Base-by-base conservation (phyloP, 2,113 vertebrate genomes). In the Mustela lutreola region DNA sequence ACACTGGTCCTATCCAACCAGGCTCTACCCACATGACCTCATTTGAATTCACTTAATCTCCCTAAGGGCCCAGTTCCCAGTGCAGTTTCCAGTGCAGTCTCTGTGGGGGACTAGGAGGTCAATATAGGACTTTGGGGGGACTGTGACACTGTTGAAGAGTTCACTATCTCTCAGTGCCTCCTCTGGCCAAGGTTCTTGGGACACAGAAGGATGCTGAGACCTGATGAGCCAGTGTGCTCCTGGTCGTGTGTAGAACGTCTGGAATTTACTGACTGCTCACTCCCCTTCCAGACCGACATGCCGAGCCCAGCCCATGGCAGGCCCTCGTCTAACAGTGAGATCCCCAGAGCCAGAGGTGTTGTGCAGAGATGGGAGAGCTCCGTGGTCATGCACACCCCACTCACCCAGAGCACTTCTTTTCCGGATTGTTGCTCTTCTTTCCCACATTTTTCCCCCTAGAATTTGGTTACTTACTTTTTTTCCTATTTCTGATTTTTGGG, bases 401-500 rank as follows among this genome's bases (percentile, higher is more conserved):
- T 42, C 26, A 18, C 70, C 28, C 0, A 7, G 65, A 70, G 28
- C 39, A 26, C 48, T 71, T 60, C n/a, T 76, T 45, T 21, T 53
- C 73, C 26, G 63, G 18, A 45, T 63, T 62, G 8, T 65, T 65
- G 15, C 45, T 53, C 33, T 86, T 84, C 22, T 73, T 83, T 71
- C 95, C 78, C 36, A 76, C 56, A 4, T 84, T 62, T 2, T 2
- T 11, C 15, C 4, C 8, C 2, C 26, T 10, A 42, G 48, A 81
- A 42, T 33, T 89, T 93, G n/a, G 39, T 58, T 48, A 75, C 62
- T 39, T 70, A n/a, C n/a, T 60, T 26, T 63, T 28, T 36, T 10
- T 73, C n/a, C 90, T n/a, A 9, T 39, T 26, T 73, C 22, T 93
- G 63, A 90, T 78, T 94, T 92, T 92, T 93, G n/a, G 60, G 28